These are phyloP conservation scores for Leptothorax acervorum DNA, from an alignment of 2,888 invertebrate genomes.

Conservation along the genomic window DNA sequence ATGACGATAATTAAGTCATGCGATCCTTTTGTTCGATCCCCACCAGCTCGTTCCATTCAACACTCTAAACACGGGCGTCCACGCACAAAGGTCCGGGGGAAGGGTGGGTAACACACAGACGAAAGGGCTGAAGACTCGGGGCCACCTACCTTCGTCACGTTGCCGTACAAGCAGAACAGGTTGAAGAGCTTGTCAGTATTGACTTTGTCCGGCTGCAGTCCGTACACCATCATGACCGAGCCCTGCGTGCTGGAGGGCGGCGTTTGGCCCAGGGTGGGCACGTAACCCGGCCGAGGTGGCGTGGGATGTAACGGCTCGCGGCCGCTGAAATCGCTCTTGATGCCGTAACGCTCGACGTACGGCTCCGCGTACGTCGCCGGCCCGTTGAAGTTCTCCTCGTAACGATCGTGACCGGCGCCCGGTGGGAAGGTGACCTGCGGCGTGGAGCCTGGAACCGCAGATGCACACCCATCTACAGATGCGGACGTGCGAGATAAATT, in stretches of 20 bases:
- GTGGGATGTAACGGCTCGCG: constrained; percentile 84
- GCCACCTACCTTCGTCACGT: constrained; percentile 94
- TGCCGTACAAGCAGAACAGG: constrained; percentile 99
- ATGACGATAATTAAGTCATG: constrained; percentile 19
- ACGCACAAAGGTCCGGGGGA: neutral
- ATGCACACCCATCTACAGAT: constrained; percentile 85
- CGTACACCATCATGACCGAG: constrained; percentile 99
- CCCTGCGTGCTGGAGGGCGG: constrained; percentile 88
- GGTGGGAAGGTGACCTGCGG: constrained; percentile 83
- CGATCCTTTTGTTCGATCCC: constrained; percentile 25
- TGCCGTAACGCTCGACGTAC: constrained; percentile 84
- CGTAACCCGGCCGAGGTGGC: constrained; percentile 84
- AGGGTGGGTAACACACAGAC: neutral
- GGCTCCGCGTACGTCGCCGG: constrained; percentile 84
- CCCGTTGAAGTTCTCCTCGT: constrained; percentile 84
- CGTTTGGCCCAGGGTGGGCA: constrained; percentile 83
- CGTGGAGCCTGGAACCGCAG: constrained; percentile 87
- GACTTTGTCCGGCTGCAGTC: constrained; percentile 96
- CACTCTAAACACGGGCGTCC: neutral
- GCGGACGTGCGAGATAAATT: constrained; percentile 21
- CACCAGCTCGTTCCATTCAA: constrained; percentile 22
- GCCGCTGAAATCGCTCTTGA: constrained; percentile 83
- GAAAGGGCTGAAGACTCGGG: neutral
- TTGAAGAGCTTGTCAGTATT: constrained; percentile 99
- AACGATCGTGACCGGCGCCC: constrained; percentile 83